Conservation (phyloP, 2,888 invertebrate genomes). For the Caenorhabditis virilis region DNA sequence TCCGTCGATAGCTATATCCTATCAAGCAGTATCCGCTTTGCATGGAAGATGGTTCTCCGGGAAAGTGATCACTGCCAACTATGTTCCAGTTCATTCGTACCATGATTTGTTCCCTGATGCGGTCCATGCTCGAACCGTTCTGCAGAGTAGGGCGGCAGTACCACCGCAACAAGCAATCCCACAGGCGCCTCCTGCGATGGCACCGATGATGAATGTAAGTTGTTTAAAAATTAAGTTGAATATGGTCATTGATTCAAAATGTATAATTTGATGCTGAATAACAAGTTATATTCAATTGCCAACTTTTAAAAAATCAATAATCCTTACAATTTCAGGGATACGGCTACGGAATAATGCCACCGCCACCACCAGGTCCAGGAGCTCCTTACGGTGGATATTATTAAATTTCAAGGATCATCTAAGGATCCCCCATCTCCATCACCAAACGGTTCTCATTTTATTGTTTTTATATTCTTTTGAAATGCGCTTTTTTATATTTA, state of each 20-base stretch:
- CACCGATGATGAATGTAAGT: background rate
- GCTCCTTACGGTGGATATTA: slow-evolving; percentile 22
- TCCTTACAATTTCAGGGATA: slow-evolving; percentile 11
- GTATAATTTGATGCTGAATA: too few species aligned
- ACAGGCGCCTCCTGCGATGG: slow-evolving; percentile 3
- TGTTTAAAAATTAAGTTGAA: background rate
- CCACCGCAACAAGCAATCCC: too few species aligned
- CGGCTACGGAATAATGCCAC: slow-evolving; percentile 24
- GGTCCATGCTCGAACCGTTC: slow-evolving; percentile 9
- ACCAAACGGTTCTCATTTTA: too few species aligned
- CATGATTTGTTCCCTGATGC: slow-evolving; percentile 82
- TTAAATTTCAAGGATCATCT: too few species aligned
- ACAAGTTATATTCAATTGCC: too few species aligned
- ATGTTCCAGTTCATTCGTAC: slow-evolving; percentile 69
- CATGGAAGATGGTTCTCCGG: slow-evolving; percentile 98
- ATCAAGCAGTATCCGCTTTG: slow-evolving; percentile 90
- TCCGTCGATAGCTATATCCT: slow-evolving; percentile 92
- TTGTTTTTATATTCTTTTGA: too few species aligned
- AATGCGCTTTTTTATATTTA: too few species aligned
- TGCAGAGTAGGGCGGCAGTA: slow-evolving; percentile 1
- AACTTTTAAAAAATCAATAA: too few species aligned
- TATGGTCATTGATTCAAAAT: too few species aligned
- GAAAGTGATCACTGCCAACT: slow-evolving; percentile 89
- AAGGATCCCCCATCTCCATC: too few species aligned
- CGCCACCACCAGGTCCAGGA: slow-evolving; percentile 10